Percentiles rank a stretch among this genome's conserved stretches.
Evolutionary conservation across 2,797 vertebrate genomes (phyloP).

Genomic region (Picus viridis): DNA sequence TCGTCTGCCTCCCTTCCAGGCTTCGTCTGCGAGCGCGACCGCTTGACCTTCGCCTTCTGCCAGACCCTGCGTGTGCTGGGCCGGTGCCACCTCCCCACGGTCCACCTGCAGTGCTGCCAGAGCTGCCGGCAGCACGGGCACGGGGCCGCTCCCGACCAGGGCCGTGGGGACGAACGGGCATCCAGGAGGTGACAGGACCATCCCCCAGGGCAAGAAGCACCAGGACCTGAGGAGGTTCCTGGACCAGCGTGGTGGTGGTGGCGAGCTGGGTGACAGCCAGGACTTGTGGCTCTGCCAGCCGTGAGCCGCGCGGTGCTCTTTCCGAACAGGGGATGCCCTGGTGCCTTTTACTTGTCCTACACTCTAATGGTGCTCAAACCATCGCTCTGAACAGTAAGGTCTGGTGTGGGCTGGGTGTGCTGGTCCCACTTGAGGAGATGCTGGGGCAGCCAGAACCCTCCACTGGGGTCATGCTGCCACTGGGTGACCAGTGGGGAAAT

Average conservation of each 20-base stretch:
- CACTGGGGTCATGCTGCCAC: fast-evolving
- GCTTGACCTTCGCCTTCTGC: constrained; percentile 86
- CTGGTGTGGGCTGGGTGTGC: background rate
- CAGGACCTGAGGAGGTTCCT: fast-evolving
- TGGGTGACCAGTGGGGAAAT: fast-evolving
- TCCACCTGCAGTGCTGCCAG: constrained; percentile 88
- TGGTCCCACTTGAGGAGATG: fast-evolving
- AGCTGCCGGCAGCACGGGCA: constrained; percentile 78
- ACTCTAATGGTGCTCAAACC: background rate
- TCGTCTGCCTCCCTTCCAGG: constrained; percentile 54
- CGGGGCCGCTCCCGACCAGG: background rate
- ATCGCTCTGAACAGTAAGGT: background rate
- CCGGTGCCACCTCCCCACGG: constrained; percentile 82
- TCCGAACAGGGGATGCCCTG: background rate
- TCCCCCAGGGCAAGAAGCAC: background rate
- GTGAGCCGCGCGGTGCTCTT: background rate
- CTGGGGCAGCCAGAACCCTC: background rate
- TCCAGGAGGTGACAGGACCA: constrained; percentile 69
- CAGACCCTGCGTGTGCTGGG: constrained; percentile 87
- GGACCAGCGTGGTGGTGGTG: fast-evolving
- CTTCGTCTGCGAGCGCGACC: constrained; percentile 82
- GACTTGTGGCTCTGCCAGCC: background rate
- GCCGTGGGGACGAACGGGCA: constrained; percentile 66
- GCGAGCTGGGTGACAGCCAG: background rate
- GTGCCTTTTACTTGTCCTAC: background rate